Evolutionary conservation across 1,140 invertebrate genomes (phyloP), one percentile per base, ranked within the genome.

Genomic region (Teleogryllus occipitalis): DNA sequence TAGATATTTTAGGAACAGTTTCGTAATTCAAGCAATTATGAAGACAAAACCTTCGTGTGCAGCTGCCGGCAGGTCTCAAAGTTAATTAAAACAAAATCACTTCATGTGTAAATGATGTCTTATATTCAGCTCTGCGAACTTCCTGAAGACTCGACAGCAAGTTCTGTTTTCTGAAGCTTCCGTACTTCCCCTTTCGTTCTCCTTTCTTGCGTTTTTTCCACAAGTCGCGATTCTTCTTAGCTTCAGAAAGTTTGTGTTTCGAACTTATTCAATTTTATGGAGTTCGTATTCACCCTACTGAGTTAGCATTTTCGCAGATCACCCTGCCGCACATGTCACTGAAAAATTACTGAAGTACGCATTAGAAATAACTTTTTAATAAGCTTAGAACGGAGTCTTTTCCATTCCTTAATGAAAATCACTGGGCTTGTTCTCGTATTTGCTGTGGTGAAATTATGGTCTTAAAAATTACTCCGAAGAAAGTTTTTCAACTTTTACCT

Each of bases 261-360:
- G 54, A 65, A 65, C 54, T 65, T 65, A 65, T 65, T 65, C 54
- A 65, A 65, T 65, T 65, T 65, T 65, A 65, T 65, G 54, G 54
- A 65, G 54, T 65, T 65, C 18, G 10, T 65, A 65, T 14, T 18
- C 18, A 65, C 54, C 7, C 54, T 18, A 14, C 10, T 65, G 54
- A 65, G 54, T 14, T 10, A 14, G 10, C 54, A 18, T 18, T 14
- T 65, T 65, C 54, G 54, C 18, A 65, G 54, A 65, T 65, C 54
- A 14, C 10, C 18, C 54, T 65, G 10, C 18, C 54, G 10, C 10
- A 65, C 54, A 65, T 65, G 54, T 65, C 54, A 65, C 18, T 18
- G 54, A 65, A 65, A 65, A 65, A 65, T 65, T 65, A 65, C 54
- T 10, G 54, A 65, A 65, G 10, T 65, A 18, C 10, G 18, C 54